Evolutionary conservation across 2,888 invertebrate species (phyloP).

Genomic region (Eilema depressum): DNA sequence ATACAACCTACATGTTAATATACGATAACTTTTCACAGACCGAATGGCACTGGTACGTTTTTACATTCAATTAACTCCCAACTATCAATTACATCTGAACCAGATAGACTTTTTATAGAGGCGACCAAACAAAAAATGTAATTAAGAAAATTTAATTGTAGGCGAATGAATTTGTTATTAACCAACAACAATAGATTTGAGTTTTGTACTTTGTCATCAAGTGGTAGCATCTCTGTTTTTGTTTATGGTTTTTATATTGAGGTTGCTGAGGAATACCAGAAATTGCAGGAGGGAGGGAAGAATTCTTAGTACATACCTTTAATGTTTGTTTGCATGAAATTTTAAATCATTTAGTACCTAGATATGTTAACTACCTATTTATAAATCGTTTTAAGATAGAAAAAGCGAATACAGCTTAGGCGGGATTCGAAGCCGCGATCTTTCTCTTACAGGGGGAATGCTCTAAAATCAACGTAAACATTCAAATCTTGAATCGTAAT

Average conservation of each 20-base stretch:
- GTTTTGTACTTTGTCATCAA: constrained; percentile 6
- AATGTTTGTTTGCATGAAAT: too few species aligned
- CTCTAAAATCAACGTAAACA: too few species aligned
- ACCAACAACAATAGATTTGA: constrained; percentile 23
- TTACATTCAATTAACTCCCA: constrained; percentile 46
- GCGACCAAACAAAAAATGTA: constrained; percentile 30
- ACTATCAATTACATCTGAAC: constrained; percentile 50
- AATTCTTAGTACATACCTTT: too few species aligned
- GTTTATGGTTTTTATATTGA: background rate
- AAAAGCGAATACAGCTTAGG: too few species aligned
- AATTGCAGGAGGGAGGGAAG: too few species aligned
- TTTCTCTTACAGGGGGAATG: too few species aligned
- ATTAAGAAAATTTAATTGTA: constrained; percentile 30
- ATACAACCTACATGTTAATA: background rate
- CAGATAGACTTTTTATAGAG: constrained; percentile 39
- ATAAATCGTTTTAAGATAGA: too few species aligned
- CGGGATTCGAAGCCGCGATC: too few species aligned
- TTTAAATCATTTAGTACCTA: too few species aligned
- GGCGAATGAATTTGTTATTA: constrained; percentile 28
- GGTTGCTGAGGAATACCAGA: too few species aligned
- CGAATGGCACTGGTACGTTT: constrained; percentile 25
- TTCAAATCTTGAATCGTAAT: background rate
- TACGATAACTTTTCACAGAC: constrained; percentile 8
- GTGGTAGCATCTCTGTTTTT: background rate
- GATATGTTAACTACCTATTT: too few species aligned